A percentile compares a stretch with the other conserved stretches of the same genome.
These are phyloP conservation scores for Macrotis lagotis DNA, from an alignment of 2,113 vertebrate species.

Conservation along the genomic window DNA sequence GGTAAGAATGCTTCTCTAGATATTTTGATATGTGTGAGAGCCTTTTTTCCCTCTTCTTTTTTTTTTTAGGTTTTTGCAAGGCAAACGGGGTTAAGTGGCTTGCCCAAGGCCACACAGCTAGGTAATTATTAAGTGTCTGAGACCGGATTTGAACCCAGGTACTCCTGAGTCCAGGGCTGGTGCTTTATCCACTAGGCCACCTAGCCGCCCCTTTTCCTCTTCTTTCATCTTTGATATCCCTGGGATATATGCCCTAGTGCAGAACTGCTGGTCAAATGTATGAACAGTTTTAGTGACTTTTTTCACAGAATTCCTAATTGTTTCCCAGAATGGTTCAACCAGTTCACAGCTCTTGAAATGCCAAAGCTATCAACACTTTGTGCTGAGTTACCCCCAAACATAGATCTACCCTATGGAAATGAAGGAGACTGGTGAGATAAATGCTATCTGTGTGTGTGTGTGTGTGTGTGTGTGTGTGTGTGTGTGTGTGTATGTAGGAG, in stretches of 20 bases:
- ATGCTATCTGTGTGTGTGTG: not conserved
- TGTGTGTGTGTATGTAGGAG: not conserved
- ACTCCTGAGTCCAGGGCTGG: too few relatives aligned
- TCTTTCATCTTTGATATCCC: not conserved
- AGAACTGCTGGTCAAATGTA: not conserved
- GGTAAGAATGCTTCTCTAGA: not conserved
- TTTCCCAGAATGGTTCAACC: not conserved
- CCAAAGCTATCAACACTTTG: not conserved
- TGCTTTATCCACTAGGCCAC: too few relatives aligned
- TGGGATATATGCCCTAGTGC: not conserved
- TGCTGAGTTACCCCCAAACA: not conserved
- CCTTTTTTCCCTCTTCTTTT: not conserved
- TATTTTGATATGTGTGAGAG: not conserved
- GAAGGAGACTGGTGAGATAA: not conserved
- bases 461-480: not conserved
- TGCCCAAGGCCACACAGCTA: too few relatives aligned
- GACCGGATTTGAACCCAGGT: too few relatives aligned
- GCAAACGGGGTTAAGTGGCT: too few relatives aligned
- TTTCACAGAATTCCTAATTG: not conserved
- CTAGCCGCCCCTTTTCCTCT: too few relatives aligned
- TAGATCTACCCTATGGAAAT: not conserved
- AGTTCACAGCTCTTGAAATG: too few relatives aligned
- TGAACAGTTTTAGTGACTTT: not conserved
- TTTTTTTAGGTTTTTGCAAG: too few relatives aligned
- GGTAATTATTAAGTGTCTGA: too few relatives aligned